These are phyloP conservation scores for Plutella xylostella DNA, from an alignment of 2,888 invertebrate genomes.

Conservation along the genomic window DNA sequence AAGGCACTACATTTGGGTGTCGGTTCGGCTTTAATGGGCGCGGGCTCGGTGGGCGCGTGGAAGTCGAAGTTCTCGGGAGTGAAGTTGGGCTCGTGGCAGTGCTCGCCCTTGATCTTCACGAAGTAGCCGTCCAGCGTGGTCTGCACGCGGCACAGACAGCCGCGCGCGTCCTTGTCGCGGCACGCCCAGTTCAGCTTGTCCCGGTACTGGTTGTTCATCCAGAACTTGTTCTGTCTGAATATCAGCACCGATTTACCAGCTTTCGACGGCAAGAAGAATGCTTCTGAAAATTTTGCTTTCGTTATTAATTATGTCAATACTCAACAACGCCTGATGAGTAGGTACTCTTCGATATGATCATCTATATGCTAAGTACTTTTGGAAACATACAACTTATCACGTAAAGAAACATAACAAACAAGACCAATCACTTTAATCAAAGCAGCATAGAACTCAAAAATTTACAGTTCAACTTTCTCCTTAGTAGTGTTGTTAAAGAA, in stretches of 20 bases:
- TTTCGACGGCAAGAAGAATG: slow-evolving; percentile 57
- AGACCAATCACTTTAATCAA: background rate
- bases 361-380: too few relatives aligned
- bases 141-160: slow-evolving; percentile 57
- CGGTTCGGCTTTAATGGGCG: slow-evolving; percentile 8
- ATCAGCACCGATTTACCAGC: slow-evolving; percentile 60
- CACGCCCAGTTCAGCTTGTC: slow-evolving; percentile 62
- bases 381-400: too few relatives aligned
- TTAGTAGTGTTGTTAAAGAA: slow-evolving; percentile 40
- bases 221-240: slow-evolving; percentile 56
- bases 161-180: slow-evolving; percentile 51
- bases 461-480: slow-evolving; percentile 31
- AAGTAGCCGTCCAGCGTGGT: slow-evolving; percentile 58
- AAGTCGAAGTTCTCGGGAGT: slow-evolving; percentile 49
- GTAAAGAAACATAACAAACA: too few relatives aligned
- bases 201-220: slow-evolving; percentile 61
- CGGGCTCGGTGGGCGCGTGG: slow-evolving; percentile 19
- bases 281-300: too few relatives aligned
- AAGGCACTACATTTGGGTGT: slow-evolving; percentile 3
- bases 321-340: too few relatives aligned
- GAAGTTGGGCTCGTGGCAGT: slow-evolving; percentile 54
- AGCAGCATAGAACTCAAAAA: too few relatives aligned
- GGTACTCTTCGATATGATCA: too few relatives aligned
- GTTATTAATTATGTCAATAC: too few relatives aligned
- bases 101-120: slow-evolving; percentile 46